These are phyloP conservation scores for Sebastolobus altivelis DNA, from an alignment of 2,797 vertebrate species.

Conservation along the genomic window DNA sequence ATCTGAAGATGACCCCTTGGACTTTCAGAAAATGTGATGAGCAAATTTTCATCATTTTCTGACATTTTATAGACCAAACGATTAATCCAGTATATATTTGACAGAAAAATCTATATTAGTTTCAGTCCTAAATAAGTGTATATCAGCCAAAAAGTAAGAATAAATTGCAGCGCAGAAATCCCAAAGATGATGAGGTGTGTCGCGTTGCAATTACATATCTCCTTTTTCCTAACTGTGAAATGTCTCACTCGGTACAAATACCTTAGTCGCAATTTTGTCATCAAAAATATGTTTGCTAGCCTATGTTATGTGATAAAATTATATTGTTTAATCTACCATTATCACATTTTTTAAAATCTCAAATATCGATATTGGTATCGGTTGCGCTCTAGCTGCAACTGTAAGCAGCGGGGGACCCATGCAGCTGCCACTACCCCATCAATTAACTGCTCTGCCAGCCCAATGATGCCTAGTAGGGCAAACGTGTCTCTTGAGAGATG, in stretches of 20 bases:
- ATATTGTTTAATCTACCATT: not conserved
- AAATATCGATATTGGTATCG: not conserved
- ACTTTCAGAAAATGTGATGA: not conserved
- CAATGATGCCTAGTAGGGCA: slow-evolving; percentile 30
- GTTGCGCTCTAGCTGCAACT: not conserved
- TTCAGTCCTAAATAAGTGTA: not conserved
- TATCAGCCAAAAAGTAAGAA: not conserved
- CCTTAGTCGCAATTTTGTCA: not conserved
- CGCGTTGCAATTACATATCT: not conserved
- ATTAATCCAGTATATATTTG: not conserved
- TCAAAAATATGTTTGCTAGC: not conserved
- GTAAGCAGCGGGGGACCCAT: slow-evolving; percentile 21
- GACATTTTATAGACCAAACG: not conserved
- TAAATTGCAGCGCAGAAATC: not conserved
- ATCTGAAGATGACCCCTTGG: not conserved
- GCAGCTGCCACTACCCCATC: slow-evolving; percentile 26
- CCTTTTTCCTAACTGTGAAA: not conserved
- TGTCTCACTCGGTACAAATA: not conserved
- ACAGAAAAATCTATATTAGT: not conserved
- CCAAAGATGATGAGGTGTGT: no score
- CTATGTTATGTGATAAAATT: not conserved
- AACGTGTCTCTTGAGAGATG: slow-evolving; percentile 47
- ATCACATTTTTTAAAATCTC: not conserved
- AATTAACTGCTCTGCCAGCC: slow-evolving; percentile 29
- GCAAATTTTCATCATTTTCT: not conserved